A percentile compares a stretch with the other conserved stretches of the same genome.
Evolutionary conservation across 2,113 vertebrate species (phyloP).

Genomic region (Probosciger aterrimus): DNA sequence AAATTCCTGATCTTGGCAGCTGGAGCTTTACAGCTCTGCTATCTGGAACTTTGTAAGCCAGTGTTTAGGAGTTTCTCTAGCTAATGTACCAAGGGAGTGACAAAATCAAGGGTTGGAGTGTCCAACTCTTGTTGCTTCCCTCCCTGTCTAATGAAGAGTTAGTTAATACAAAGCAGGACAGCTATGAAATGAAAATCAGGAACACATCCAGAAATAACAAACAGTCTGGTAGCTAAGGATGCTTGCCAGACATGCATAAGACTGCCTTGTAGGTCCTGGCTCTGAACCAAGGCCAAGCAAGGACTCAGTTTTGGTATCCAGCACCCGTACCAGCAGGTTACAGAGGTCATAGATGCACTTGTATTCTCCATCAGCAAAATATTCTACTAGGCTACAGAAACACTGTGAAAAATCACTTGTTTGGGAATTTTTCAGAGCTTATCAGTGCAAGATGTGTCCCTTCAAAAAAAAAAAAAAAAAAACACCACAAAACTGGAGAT

Average conservation of each 20-base stretch:
- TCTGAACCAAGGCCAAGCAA: constrained; percentile 46
- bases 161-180: constrained; percentile 59
- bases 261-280: constrained; percentile 59
- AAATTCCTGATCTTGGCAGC: constrained; percentile 37
- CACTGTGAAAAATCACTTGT: not conserved
- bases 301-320: constrained; percentile 27
- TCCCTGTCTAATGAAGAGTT: constrained; percentile 1
- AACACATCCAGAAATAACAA: constrained; percentile 60
- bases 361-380: constrained; percentile 7
- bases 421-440: not conserved
- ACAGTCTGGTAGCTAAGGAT: constrained; percentile 59
- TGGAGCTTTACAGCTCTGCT: constrained; percentile 9
- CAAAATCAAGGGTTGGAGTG: not conserved
- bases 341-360: constrained; percentile 8
- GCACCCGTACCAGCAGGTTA: constrained; percentile 4
- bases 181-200: constrained; percentile 46
- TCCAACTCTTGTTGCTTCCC: not conserved
- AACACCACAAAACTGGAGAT: not conserved
- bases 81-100: constrained; percentile 24
- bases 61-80: constrained; percentile 16
- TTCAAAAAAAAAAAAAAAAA: not conserved
- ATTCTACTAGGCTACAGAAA: not conserved
- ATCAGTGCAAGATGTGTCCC: not conserved
- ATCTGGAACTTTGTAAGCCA: not conserved
- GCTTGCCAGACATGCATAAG: constrained; percentile 38